Conservation (phyloP, 2,888 invertebrate genomes). For the Cheilosia vulpina region DNA sequence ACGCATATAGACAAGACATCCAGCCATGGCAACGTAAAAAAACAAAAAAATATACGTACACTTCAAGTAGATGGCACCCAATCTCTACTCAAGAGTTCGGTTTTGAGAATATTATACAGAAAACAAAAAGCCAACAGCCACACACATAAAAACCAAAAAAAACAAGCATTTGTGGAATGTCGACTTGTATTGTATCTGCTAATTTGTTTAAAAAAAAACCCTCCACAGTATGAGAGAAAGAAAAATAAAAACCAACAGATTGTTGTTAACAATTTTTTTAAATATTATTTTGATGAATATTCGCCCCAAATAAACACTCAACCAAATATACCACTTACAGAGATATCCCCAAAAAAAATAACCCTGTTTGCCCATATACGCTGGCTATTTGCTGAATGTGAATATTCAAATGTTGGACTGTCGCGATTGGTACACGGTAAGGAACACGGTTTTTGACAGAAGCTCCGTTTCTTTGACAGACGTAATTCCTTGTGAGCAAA, state of each 20-base stretch:
- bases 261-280: constrained; percentile 54
- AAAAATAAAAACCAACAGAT: constrained; percentile 12
- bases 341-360: neutral
- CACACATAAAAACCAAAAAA: neutral
- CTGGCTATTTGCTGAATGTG: neutral
- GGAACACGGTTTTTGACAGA: neutral
- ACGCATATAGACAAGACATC: neutral
- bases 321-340: constrained; percentile 16
- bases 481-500: too few relatives aligned
- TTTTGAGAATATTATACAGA: constrained; percentile 11
- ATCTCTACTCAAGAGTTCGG: constrained; percentile 16
- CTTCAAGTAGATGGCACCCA: constrained; percentile 14
- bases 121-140: neutral
- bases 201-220: constrained; percentile 52
- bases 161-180: constrained; percentile 35
- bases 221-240: constrained; percentile 1
- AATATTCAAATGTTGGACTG: neutral
- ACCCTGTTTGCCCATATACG: neutral
- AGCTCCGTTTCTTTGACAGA: too few relatives aligned
- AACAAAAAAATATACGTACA: neutral
- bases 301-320: constrained; percentile 51
- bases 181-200: constrained; percentile 53
- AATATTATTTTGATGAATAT: constrained; percentile 48
- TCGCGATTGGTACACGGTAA: neutral
- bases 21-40: neutral